A percentile compares a stretch with the other conserved stretches of the same genome.
These are phyloP conservation scores for Geopemphigus sp. DNA, from an alignment of 1,140 invertebrate genomes.

Conservation along the genomic window DNA sequence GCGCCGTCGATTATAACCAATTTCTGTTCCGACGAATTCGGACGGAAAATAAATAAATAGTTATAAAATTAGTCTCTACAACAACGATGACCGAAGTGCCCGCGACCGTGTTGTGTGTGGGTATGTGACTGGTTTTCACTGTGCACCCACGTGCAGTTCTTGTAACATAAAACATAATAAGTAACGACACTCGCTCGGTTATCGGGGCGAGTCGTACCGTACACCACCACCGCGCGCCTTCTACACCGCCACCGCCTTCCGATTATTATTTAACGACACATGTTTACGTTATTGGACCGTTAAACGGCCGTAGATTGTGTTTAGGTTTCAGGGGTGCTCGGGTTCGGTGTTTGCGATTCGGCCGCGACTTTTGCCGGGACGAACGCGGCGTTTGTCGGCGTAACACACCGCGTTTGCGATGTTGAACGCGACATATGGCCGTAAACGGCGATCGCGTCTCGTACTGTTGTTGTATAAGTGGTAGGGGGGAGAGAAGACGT, in stretches of 20 bases:
- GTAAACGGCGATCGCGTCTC: slow-evolving; percentile 7
- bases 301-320: background rate
- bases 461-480: background rate
- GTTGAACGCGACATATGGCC: slow-evolving; percentile 5
- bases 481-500: background rate
- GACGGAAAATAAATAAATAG: background rate
- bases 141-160: slow-evolving; percentile 1
- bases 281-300: slow-evolving; percentile 5
- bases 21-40: background rate
- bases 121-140: slow-evolving; percentile 24
- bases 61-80: background rate
- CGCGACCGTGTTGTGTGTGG: slow-evolving; percentile 28
- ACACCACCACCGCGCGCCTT: background rate
- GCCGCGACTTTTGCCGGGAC: background rate
- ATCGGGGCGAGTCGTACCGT: background rate
- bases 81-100: background rate
- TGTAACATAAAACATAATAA: background rate
- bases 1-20: too few relatives aligned
- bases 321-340: too few relatives aligned
- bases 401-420: background rate
- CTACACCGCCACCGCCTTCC: background rate
- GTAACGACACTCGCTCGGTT: background rate
- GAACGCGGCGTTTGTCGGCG: slow-evolving; percentile 9
- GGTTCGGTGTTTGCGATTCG: background rate
- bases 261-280: slow-evolving; percentile 1